Evolutionary conservation across 1,140 invertebrate genomes (phyloP).

Genomic region (Littorina saxatilis): DNA sequence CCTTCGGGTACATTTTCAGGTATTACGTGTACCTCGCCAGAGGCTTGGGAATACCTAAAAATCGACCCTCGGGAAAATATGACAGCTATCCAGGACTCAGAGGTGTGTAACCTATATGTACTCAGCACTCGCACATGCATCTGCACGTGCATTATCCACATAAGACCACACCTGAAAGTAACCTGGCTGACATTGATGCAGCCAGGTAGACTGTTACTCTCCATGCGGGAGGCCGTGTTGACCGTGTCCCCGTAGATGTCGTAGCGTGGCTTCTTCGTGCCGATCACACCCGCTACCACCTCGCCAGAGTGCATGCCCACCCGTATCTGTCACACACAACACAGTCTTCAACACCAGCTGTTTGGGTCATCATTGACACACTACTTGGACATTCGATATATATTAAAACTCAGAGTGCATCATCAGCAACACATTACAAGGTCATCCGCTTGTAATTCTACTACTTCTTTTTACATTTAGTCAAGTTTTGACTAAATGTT

Average conservation of each 20-base stretch:
- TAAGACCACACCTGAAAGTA: background rate
- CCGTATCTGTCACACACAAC: conserved; percentile 80
- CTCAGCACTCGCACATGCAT: no score
- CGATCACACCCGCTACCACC: conserved; percentile 70
- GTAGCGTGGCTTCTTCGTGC: conserved; percentile 68
- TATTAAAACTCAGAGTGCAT: background rate
- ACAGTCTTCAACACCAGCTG: background rate
- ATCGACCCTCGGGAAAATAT: no score
- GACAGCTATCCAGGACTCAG: no score
- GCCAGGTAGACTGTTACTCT: conserved; percentile 42
- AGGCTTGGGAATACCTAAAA: no score
- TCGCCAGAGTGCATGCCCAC: conserved; percentile 91
- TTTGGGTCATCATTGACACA: background rate
- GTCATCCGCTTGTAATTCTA: background rate
- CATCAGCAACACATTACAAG: background rate
- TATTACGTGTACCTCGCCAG: no score
- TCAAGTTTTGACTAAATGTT: no score
- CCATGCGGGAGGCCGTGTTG: conserved; percentile 66
- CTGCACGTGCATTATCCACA: no score
- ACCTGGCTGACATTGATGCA: conserved; percentile 56
- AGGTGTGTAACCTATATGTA: no score
- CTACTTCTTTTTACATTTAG: no score
- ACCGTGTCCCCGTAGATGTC: conserved; percentile 73
- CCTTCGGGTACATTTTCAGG: no score
- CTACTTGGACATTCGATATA: background rate